Evolutionary conservation across 2,113 vertebrate species (phyloP), one percentile per base, ranked within the genome.

Genomic region (Naja naja): DNA sequence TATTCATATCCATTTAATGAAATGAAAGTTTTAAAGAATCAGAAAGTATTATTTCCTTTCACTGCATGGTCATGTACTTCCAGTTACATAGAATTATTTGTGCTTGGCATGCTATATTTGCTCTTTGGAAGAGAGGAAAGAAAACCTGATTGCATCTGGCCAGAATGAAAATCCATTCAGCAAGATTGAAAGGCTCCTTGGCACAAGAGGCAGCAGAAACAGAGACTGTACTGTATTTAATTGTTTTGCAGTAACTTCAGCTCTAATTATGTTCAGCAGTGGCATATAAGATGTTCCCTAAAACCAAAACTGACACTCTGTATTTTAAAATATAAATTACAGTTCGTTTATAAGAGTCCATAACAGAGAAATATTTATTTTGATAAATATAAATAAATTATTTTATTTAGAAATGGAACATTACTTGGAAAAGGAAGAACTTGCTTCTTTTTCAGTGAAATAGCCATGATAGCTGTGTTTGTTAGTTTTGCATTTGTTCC

Each of bases 121-220:
- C 25, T 20, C n/a, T 85, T 94, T 93, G 88, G 64, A 52, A 49
- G 47, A 0, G 55, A 4, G 47, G 58, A 93, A 60, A 86, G 30
- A 91, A 12, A 9, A 92, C 85, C 49, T 27, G 94, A 93, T 81
- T 91, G 56, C 64, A 93, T 95, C 27, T 56, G 39, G 91, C 58
- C 53, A 91, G 91, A 94, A n/a, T 88, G 56, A 49, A 95, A 11
- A 3, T 58, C 93, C 90, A 90, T 58, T 90, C 90, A 91, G 5
- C 30, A 92, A 18, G 14, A 64, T 89, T 93, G 53, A 47, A 18
- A 91, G n/a, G 30, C 64, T 69, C 58, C 39, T 91, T 10, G 5
- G 85, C n/a, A 22, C 56, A 94, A 90, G 90, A 91, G 87, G n/a
- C 39, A 89, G 1, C 12, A 45, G 25, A 54, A 64, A 45, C 7